Percentiles rank a stretch among this genome's conserved stretches.
Evolutionary conservation across 1,140 invertebrate genomes (phyloP).

Genomic region (Apis dorsata): DNA sequence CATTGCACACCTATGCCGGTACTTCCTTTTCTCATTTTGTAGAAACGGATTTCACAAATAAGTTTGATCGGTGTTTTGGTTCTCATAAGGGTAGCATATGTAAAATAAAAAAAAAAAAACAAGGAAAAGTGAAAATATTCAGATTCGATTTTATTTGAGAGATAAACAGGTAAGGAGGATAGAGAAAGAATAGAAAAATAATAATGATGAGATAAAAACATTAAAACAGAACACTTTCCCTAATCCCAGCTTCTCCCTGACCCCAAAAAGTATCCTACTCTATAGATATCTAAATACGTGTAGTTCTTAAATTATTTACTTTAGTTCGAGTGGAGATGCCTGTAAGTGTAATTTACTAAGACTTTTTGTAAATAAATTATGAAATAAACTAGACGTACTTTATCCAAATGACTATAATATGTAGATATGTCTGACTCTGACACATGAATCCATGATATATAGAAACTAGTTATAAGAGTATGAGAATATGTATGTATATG

Average conservation of each 20-base stretch:
- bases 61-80: constrained; percentile 26
- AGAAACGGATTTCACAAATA: constrained; percentile 51
- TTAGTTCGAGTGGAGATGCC: constrained; percentile 80
- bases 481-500: constrained; percentile 41
- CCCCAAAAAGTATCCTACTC: constrained; percentile 79
- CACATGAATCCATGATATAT: constrained; percentile 33
- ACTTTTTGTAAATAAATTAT: constrained; percentile 81
- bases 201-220: constrained; percentile 47
- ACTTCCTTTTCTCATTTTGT: constrained; percentile 61
- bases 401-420: constrained; percentile 73
- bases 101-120: constrained; percentile 40
- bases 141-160: constrained; percentile 36
- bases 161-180: constrained; percentile 37
- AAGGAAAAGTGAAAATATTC: constrained; percentile 44
- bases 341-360: constrained; percentile 81
- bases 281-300: constrained; percentile 80
- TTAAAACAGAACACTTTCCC: constrained; percentile 73
- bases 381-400: constrained; percentile 80
- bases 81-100: constrained; percentile 23
- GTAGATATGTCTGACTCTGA: constrained; percentile 21
- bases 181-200: constrained; percentile 8
- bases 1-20: constrained; percentile 60
- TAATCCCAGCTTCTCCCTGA: constrained; percentile 77
- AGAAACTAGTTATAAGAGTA: constrained; percentile 31
- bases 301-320: constrained; percentile 80